A percentile compares a stretch with the other conserved stretches of the same genome.
phyloP scores from a whole-genome alignment of 2,113 vertebrate species.

The Hippocampus barbouri region DNA sequence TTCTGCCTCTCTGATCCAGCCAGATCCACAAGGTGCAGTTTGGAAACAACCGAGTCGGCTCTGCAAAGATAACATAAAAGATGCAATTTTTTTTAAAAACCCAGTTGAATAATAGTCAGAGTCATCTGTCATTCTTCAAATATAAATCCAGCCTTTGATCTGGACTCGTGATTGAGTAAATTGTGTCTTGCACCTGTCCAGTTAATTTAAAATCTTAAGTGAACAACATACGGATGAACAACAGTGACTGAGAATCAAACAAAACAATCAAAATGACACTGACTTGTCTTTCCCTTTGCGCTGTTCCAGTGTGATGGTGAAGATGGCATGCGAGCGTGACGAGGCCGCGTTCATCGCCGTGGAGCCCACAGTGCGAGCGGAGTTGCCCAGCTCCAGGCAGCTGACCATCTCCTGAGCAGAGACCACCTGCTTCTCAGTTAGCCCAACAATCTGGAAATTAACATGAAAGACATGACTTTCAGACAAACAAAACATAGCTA shows the following conservation, averaged over 20 bases:
- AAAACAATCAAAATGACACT: constrained; percentile 42
- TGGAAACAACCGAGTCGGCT: constrained; percentile 72
- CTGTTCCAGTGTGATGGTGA: constrained; percentile 90
- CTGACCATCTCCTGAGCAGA: constrained; percentile 79
- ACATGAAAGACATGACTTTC: not conserved
- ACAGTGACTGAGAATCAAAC: not conserved
- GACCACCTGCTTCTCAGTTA: constrained; percentile 81
- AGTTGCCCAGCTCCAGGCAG: constrained; percentile 91
- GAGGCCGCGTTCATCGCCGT: constrained; percentile 96
- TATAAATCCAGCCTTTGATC: too few relatives aligned
- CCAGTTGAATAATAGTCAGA: not conserved
- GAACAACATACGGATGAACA: not conserved
- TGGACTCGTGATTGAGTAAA: not conserved
- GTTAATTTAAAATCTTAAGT: too few relatives aligned
- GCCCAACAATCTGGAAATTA: constrained; percentile 81
- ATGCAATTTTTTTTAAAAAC: not conserved
- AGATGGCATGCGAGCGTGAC: constrained; percentile 94
- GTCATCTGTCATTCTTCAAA: too few relatives aligned
- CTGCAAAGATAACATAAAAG: constrained; percentile 39
- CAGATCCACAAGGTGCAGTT: constrained; percentile 92
- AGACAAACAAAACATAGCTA: not conserved
- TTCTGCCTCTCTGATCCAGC: constrained; percentile 97
- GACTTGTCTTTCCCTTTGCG: constrained; percentile 83
- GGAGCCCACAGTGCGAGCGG: constrained; percentile 84
- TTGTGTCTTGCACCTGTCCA: not conserved